These are phyloP conservation scores for Ageneiosus marmoratus DNA, from an alignment of 2,113 vertebrate species.

Conservation along the genomic window DNA sequence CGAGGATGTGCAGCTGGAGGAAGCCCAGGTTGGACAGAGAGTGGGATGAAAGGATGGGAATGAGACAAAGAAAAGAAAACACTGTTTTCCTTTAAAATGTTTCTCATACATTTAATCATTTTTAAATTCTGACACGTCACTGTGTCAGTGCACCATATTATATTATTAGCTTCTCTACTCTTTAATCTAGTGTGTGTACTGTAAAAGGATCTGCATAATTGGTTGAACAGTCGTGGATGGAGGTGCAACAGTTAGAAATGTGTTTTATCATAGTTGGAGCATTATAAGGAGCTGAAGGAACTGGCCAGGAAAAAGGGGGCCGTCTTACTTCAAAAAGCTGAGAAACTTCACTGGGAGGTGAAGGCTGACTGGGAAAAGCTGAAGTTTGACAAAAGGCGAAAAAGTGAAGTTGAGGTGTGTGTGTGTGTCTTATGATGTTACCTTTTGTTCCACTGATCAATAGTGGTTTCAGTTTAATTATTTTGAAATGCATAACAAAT, in stretches of 20 bases:
- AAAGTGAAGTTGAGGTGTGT: slow-evolving; percentile 81
- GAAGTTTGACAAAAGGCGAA: slow-evolving; percentile 79
- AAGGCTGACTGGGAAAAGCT: slow-evolving; percentile 80
- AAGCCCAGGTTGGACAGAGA: slow-evolving; percentile 78
- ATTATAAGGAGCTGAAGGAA: slow-evolving; percentile 86
- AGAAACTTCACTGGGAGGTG: slow-evolving; percentile 84
- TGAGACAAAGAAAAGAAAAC: background rate
- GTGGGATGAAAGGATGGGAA: background rate
- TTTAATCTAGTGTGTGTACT: background rate
- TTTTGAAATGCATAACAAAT: background rate
- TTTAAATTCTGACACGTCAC: background rate
- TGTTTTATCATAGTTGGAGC: slow-evolving; percentile 71
- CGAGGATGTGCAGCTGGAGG: slow-evolving; percentile 75
- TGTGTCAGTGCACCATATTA: background rate
- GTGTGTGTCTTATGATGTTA: background rate
- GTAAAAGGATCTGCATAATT: background rate
- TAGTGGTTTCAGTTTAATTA: background rate
- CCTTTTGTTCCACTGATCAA: background rate
- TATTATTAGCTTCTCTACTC: background rate
- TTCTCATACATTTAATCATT: background rate
- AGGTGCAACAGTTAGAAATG: background rate
- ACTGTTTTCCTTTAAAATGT: background rate
- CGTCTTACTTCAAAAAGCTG: slow-evolving; percentile 76
- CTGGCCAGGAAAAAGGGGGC: slow-evolving; percentile 78
- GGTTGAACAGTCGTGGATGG: background rate